Evolutionary conservation across 2,888 invertebrate genomes (phyloP).

Genomic region (Rotaria socialis): DNA sequence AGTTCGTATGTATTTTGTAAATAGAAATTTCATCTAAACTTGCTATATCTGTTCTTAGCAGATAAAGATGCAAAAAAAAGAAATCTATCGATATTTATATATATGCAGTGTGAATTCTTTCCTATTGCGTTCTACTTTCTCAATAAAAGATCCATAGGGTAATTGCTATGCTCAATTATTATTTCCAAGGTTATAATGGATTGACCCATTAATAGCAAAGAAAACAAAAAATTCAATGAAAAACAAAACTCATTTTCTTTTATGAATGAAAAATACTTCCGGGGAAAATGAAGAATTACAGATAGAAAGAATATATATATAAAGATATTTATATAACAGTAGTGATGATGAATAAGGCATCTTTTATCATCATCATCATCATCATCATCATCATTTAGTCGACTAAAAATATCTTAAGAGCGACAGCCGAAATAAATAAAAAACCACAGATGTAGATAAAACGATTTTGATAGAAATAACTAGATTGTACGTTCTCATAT

Average conservation of each 20-base stretch:
- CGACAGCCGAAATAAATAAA: background rate
- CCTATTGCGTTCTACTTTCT: background rate
- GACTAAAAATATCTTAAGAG: background rate
- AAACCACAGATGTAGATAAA: background rate
- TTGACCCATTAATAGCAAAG: constrained; percentile 8
- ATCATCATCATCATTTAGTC: background rate
- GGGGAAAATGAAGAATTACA: background rate
- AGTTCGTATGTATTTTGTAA: background rate
- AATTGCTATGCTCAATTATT: background rate
- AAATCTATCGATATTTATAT: too few species aligned
- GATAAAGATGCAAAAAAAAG: background rate
- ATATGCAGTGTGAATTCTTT: background rate
- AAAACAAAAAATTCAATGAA: background rate
- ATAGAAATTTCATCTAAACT: background rate
- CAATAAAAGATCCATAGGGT: background rate
- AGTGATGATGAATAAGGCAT: background rate
- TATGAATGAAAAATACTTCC: constrained; percentile 1
- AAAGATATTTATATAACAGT: background rate
- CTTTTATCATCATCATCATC: background rate
- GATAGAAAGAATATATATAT: background rate
- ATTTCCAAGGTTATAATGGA: constrained; percentile 6
- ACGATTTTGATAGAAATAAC: background rate
- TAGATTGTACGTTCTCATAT: background rate
- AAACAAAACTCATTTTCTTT: background rate
- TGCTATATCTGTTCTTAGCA: background rate